phyloP scores from a whole-genome alignment of 2,113 vertebrate species.

The Sinocyclocheilus anshuiensis region DNA sequence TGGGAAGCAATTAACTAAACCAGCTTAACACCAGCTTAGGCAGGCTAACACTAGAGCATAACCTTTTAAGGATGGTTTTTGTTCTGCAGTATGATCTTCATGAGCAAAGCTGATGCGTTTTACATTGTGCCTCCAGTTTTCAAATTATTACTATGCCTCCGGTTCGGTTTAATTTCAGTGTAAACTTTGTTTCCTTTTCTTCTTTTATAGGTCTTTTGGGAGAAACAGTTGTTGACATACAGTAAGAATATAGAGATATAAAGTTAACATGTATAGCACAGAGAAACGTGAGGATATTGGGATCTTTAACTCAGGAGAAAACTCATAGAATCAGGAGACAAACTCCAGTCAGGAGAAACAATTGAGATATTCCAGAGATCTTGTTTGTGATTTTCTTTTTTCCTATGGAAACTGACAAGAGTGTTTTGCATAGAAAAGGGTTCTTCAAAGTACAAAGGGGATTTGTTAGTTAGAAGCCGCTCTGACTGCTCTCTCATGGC shows the following conservation, averaged over 20 bases:
- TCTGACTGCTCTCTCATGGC: conserved; percentile 14
- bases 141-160: background rate
- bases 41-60: no score
- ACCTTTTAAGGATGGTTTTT: background rate
- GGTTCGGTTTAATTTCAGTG: background rate
- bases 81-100: background rate
- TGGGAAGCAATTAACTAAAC: background rate
- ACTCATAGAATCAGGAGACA: background rate
- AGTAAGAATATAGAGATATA: background rate
- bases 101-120: background rate
- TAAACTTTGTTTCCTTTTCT: background rate
- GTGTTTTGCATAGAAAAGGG: conserved; percentile 24
- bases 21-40: no score
- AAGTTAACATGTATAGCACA: background rate
- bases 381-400: conserved; percentile 17
- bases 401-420: conserved; percentile 16
- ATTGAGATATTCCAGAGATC: conserved; percentile 22
- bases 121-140: background rate
- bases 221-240: background rate
- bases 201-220: background rate
- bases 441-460: background rate
- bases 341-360: background rate
- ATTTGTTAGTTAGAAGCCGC: conserved; percentile 17
- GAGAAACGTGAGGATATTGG: background rate
- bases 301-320: background rate